Conservation (phyloP, 2,113 vertebrate species). For the Phylloscopus trochiloides region DNA sequence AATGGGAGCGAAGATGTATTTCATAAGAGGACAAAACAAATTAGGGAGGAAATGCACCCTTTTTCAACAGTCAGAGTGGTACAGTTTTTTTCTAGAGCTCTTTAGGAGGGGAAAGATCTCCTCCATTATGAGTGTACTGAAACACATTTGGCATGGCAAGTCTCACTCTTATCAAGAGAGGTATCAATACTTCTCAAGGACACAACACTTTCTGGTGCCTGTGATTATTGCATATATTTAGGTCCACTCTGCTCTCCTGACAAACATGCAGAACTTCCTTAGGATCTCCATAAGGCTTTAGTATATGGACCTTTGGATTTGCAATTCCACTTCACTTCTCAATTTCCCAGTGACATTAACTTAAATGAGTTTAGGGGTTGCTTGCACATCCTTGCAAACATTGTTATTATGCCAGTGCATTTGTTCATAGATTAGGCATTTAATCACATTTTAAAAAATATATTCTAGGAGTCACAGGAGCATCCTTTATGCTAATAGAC, state of each 20-base stretch:
- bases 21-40: not conserved
- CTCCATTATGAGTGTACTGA: fast-evolving
- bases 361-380: not conserved
- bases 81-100: not conserved
- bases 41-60: not conserved
- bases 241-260: not conserved
- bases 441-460: not conserved
- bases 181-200: not conserved
- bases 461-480: not conserved
- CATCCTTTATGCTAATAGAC: not conserved
- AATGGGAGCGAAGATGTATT: not conserved
- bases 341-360: not conserved
- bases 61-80: not conserved
- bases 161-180: not conserved
- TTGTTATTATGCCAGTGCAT: not conserved
- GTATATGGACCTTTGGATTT: not conserved
- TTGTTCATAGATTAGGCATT: not conserved
- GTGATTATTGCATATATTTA: not conserved
- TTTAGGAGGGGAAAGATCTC: not conserved
- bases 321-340: not conserved
- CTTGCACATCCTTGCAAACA: not conserved
- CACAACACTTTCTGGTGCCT: not conserved
- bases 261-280: not conserved
- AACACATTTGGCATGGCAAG: not conserved
- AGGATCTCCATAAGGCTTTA: not conserved